Base-by-base conservation (phyloP, 2,888 invertebrate genomes). In the Phymatocera aterrima region DNA sequence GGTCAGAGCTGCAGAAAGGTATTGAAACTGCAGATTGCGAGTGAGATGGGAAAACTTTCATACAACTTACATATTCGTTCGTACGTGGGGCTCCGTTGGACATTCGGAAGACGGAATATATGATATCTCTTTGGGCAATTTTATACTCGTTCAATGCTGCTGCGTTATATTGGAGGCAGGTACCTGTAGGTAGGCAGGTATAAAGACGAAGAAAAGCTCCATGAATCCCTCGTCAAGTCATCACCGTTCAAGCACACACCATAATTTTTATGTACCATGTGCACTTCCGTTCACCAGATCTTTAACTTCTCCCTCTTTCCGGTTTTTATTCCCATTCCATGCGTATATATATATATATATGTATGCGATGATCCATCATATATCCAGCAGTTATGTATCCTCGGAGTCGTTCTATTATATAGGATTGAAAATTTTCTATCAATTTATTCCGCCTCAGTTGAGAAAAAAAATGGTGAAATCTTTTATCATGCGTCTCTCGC, bases 231-330 rank as follows among this genome's bases (percentile, higher is more conserved):
- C 28, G 28, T 10, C 24, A 3, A 57, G 57, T 57, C 57, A 57
- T 60, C 10, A 12, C 40, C 12, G 18, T 40, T 37, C 6, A 10
- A 28, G 10, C n/a, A 8, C 12, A n/a, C 5, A 15, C 54, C 18
- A 6, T 18, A n/a, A n/a, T n/a, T n/a, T n/a, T n/a, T n/a, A n/a
- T n/a, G n/a, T n/a, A n/a, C n/a, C n/a, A 6, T 64, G 37, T 64
- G 37, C 18, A 60, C 31, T 31, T 60, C n/a, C n/a, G n/a, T n/a
- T 2, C 64, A 15, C 28, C 24, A 5, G 18, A 64, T 64, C 40
- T 37, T 64, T 64, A 64, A 64, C 40, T 64, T 40, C 40, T 40
- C 40, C 18, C 34, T 6, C 40, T 65, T 40, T 65, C 40, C 31
- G n/a, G 28, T 15, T 18, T 40, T 40, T 34, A 5, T 61, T 34